Percentiles rank a stretch among this genome's conserved stretches.
Conservation (phyloP, 2,888 invertebrate species). For the Trissoscelio sp. region DNA sequence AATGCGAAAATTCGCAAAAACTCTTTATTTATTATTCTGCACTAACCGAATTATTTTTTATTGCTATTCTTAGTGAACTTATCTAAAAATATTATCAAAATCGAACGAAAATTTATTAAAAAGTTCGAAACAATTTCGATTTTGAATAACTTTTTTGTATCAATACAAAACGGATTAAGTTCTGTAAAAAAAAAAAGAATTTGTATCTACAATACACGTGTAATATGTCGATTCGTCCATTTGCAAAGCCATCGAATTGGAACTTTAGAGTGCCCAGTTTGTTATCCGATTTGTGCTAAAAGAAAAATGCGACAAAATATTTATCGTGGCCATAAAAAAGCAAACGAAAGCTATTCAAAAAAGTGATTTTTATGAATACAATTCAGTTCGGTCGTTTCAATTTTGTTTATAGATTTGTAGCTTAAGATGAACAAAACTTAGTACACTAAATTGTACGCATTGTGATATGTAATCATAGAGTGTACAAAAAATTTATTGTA, state of each 20-base stretch:
- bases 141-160: too few relatives aligned
- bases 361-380: neutral
- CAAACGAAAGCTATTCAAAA: neutral
- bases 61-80: too few relatives aligned
- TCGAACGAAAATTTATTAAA: too few relatives aligned
- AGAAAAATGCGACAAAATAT: constrained; percentile 2
- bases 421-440: too few relatives aligned
- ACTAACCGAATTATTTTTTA: neutral
- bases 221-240: neutral
- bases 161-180: neutral
- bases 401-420: neutral
- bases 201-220: too few relatives aligned
- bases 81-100: too few relatives aligned
- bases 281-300: neutral
- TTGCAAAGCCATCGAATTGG: neutral
- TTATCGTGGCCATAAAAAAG: neutral
- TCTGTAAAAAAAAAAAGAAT: neutral
- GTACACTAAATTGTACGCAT: too few relatives aligned
- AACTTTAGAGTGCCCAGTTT: neutral
- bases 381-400: neutral
- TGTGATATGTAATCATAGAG: too few relatives aligned
- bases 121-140: too few relatives aligned
- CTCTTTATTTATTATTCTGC: neutral
- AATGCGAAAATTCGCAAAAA: constrained; percentile 34
- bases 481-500: too few relatives aligned